Conservation (phyloP, 2,888 invertebrate species). For the Oscheius sp. region DNA sequence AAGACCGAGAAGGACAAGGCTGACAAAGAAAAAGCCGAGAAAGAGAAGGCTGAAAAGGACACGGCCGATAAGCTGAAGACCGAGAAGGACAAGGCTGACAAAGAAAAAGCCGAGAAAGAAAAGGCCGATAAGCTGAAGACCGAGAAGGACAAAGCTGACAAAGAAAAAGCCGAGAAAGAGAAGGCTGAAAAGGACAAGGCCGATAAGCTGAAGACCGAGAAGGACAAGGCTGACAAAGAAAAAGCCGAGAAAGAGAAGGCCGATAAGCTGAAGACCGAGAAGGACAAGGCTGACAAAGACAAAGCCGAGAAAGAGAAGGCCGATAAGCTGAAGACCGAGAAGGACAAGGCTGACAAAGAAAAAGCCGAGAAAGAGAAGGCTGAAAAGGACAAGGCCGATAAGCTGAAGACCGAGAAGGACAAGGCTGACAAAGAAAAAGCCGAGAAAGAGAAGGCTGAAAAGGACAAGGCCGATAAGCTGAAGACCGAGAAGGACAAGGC, state of each 20-base stretch:
- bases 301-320: conserved; percentile 25
- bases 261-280: neutral
- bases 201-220: conserved; percentile 11
- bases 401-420: conserved; percentile 13
- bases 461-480: conserved; percentile 15
- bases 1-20: conserved; percentile 24
- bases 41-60: conserved; percentile 22
- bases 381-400: conserved; percentile 22
- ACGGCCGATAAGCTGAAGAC: conserved; percentile 25
- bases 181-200: conserved; percentile 22
- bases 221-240: conserved; percentile 24
- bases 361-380: conserved; percentile 12
- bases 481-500: neutral
- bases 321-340: neutral
- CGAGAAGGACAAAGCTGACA: neutral
- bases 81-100: conserved; percentile 19
- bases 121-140: conserved; percentile 8
- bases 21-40: conserved; percentile 10
- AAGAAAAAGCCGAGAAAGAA: conserved; percentile 25
- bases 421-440: conserved; percentile 21
- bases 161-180: neutral
- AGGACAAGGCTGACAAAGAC: conserved; percentile 15
- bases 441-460: conserved; percentile 25
- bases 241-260: conserved; percentile 14
- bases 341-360: conserved; percentile 19